Base-by-base conservation (phyloP, 53 echinoderm and acorn worm species). In the Paracentrotus lividus region DNA sequence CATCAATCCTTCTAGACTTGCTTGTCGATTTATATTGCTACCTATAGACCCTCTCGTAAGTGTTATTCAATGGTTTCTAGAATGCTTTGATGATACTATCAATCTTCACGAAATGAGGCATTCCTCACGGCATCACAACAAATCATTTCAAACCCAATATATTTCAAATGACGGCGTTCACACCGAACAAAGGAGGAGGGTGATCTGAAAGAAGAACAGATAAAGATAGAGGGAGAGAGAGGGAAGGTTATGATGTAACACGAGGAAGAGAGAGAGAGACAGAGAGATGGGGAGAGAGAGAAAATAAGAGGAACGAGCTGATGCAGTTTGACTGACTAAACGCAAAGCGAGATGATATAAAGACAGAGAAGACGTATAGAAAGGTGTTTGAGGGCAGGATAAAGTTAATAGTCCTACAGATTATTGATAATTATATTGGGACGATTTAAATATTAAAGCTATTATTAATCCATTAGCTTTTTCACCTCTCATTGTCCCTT, bases 231-330 rank as follows among this genome's bases (percentile, higher is more conserved):
- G 2, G 3, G 77, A 0, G 20, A 40, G 44, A 7, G 7, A 77
- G 78, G 21, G 78, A 44, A 32, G n/a, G n/a, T n/a, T n/a, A n/a
- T n/a, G 33, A 68, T 68, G 68, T 36, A 69, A 75, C 33, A 75
- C 33, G 20, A 24, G 16, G 3, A 72, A 16, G 24, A 38, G 20
- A 36, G 75, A 75, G 75, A 75, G n/a, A 5, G 78, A 0, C 14
- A 18, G 13, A 42, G 21, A 42, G 78, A 4, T 1, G 3, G 77
- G 0, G 20, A 40, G 44, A 7, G 7, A 77, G 78, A 43, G 78
- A 44, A 32, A 77, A 68, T 12, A 68, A n/a, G 27, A 29, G 33
- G 32, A 33, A 14, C 1, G 68, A n/a, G n/a, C n/a, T n/a, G n/a
- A n/a, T n/a, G n/a, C n/a, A n/a, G n/a, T n/a, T n/a, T n/a, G n/a